Evolutionary conservation across 2,113 vertebrate genomes (phyloP).

Genomic region (Erythrocercus mccallii): DNA sequence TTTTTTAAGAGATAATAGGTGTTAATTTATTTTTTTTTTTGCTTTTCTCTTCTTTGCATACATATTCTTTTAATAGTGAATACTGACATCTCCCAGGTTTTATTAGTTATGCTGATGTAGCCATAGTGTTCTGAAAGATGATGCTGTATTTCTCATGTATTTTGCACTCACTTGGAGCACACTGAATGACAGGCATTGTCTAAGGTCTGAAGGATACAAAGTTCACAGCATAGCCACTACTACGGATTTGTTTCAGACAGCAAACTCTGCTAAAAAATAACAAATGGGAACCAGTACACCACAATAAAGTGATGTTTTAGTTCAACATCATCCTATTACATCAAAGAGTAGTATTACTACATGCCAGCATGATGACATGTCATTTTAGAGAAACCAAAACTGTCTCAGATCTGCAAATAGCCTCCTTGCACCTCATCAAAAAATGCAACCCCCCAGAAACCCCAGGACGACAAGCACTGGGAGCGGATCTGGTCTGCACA

Average conservation of each 20-base stretch:
- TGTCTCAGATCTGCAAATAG: neutral
- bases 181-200: neutral
- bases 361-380: neutral
- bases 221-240: neutral
- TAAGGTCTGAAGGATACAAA: neutral
- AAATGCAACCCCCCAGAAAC: neutral
- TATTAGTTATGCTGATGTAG: neutral
- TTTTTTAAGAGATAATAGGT: neutral
- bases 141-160: neutral
- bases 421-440: neutral
- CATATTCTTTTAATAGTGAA: neutral
- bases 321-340: neutral
- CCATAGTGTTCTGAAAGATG: neutral
- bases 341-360: neutral
- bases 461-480: neutral
- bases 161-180: neutral
- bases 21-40: neutral
- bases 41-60: neutral
- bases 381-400: slow-evolving; percentile 1
- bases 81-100: neutral
- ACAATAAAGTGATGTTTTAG: neutral
- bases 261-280: neutral
- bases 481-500: slow-evolving; percentile 32
- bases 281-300: neutral
- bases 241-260: neutral